Base-by-base conservation (phyloP, 2,888 invertebrate species). In the Synanthedon formicaeformis region DNA sequence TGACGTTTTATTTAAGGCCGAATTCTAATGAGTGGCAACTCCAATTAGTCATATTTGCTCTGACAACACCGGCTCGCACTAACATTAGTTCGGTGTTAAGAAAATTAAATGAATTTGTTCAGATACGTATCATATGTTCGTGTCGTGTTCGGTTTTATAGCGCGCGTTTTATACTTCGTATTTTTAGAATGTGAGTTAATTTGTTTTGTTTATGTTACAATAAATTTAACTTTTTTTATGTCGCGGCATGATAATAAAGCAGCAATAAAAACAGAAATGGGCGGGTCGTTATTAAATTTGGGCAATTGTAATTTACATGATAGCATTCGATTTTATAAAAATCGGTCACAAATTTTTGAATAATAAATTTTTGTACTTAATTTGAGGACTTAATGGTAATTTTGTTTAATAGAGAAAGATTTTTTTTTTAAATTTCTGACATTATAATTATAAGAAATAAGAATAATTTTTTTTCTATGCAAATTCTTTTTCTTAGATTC, bases 81-180 rank as follows among this genome's bases (percentile, higher is more conserved):
- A 58, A 49, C 53, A 48, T 52, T 50, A 52, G 54, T 51, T 62
- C 59, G 64, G 69, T 71, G 69, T 72, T 67, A 67, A 58, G 64
- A 63, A 66, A 77, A 78, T 76, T 75, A 72, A 79, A 78, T 76
- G 75, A 72, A 79, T 18, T 76, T 73, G 68, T 61, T 60, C 57
- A 60, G 73, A 73, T 73, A 69, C 58, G 49, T 6, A 49, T 49
- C 49, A 23, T 16, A 49, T 41, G 27, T 50, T 52, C 52, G 45
- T 52, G 53, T 23, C 41, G 27, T 53, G 49, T 50, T 13, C 14
- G 50, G 50, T 53, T 53, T 53, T 50, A 50, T 53, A 14, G 12
- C 48, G 48, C 14, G 48, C 16, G 40, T 41, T 40, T 40, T 51
- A 40, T 51, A 27, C 10, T 27, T 51, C 13, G 18, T 51, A 40